These are phyloP conservation scores for Myiopsitta monachus DNA, from an alignment of 2,113 vertebrate species.

Conservation along the genomic window DNA sequence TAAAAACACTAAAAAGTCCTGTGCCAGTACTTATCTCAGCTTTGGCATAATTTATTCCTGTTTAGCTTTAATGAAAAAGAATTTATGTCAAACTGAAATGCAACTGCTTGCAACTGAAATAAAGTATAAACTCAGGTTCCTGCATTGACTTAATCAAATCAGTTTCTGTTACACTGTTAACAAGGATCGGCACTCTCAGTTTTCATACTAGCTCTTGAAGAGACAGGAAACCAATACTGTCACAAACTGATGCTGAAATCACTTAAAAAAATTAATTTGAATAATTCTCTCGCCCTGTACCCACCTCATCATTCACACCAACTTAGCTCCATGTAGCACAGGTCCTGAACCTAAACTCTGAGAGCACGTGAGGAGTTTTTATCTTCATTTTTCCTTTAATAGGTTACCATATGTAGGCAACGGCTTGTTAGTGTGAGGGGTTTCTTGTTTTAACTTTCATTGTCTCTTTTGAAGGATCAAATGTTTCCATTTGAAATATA, in stretches of 20 bases:
- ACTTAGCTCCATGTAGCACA: background rate
- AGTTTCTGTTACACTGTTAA: background rate
- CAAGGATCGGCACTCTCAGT: background rate
- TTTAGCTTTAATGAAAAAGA: background rate
- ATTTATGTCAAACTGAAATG: background rate
- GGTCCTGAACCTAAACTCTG: background rate
- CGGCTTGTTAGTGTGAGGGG: background rate
- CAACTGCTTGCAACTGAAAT: background rate
- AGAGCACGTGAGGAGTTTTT: background rate
- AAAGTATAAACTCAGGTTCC: background rate
- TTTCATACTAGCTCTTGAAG: background rate
- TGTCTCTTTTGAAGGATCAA: slow-evolving; percentile 39
- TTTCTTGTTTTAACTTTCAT: slow-evolving; percentile 25
- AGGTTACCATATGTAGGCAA: background rate
- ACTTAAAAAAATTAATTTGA: background rate
- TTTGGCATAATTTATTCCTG: background rate
- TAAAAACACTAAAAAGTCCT: background rate
- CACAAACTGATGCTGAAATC: background rate
- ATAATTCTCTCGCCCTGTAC: background rate
- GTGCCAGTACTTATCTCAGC: background rate
- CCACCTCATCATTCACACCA: background rate
- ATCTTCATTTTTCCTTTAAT: background rate
- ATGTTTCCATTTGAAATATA: background rate
- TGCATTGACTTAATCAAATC: background rate
- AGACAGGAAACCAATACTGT: background rate